phyloP scores from a whole-genome alignment of 2,113 vertebrate species.

The Lophotis ruficrista region DNA sequence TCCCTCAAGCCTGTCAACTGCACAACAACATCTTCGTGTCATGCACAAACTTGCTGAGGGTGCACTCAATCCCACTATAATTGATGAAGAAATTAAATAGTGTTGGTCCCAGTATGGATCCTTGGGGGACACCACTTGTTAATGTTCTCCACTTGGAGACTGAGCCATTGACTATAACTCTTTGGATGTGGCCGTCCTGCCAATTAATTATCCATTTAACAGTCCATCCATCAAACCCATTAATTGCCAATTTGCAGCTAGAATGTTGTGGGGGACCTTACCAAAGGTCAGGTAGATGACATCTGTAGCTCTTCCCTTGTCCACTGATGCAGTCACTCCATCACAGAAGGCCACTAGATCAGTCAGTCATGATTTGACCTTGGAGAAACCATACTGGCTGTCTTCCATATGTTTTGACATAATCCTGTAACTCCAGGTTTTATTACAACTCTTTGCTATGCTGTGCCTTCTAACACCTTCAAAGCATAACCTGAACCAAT shows the following conservation, averaged over 20 bases:
- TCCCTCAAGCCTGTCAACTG: background rate
- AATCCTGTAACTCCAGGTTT: constrained; percentile 84
- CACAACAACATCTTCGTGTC: background rate
- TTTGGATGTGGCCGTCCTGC: background rate
- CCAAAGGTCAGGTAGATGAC: background rate
- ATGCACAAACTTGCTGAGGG: background rate
- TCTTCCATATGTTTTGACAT: background rate
- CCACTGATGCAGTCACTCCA: background rate
- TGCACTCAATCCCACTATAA: background rate
- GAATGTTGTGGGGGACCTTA: background rate
- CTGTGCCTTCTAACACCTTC: constrained; percentile 84
- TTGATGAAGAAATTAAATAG: background rate
- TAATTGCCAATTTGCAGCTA: background rate
- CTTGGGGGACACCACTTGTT: background rate
- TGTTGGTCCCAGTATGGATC: too few species aligned
- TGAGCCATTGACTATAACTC: background rate
- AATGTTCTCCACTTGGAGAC: background rate
- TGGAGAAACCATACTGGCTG: background rate
- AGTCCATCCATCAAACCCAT: background rate
- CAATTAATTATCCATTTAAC: background rate
- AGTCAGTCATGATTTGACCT: background rate
- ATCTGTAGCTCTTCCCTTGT: too few species aligned
- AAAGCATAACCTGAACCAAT: constrained; percentile 85
- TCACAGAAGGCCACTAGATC: background rate
- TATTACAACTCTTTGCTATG: constrained; percentile 84